phyloP scores from a whole-genome alignment of 2,113 vertebrate species.

The Notothenia coriiceps region DNA sequence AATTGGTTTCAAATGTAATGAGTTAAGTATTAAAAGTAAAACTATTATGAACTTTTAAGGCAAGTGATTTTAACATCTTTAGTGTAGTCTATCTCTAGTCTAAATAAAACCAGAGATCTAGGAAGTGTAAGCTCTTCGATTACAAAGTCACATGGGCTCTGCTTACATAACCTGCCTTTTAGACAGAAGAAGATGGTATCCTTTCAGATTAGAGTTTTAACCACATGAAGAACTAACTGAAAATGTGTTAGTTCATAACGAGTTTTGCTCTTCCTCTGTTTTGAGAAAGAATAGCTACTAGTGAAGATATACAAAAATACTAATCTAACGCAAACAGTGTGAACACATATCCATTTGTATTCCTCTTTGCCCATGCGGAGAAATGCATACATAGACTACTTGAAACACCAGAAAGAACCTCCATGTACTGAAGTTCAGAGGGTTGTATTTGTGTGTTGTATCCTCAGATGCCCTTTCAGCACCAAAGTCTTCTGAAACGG shows the following conservation, averaged over 20 bases:
- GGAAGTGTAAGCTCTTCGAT: not conserved
- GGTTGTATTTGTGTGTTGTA: no score
- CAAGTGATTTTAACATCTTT: not conserved
- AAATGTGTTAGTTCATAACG: not conserved
- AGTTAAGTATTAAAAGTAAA: not conserved
- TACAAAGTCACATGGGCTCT: not conserved
- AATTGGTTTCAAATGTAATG: not conserved
- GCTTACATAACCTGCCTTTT: not conserved
- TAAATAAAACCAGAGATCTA: not conserved
- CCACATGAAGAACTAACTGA: not conserved
- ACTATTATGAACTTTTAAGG: not conserved
- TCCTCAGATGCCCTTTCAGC: no score
- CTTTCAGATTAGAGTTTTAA: conserved; percentile 1
- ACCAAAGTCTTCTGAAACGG: no score
- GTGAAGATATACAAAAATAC: not conserved
- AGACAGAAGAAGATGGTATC: not conserved
- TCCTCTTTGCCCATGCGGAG: no score
- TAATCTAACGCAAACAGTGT: not conserved
- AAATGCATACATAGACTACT: no score
- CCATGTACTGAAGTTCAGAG: no score
- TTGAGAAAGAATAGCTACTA: not conserved
- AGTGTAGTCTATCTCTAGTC: not conserved
- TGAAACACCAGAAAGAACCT: no score
- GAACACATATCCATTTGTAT: no score
- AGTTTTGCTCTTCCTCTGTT: not conserved